phyloP scores from a whole-genome alignment of 2,797 vertebrate species.

The Neomorphus geoffroyi region DNA sequence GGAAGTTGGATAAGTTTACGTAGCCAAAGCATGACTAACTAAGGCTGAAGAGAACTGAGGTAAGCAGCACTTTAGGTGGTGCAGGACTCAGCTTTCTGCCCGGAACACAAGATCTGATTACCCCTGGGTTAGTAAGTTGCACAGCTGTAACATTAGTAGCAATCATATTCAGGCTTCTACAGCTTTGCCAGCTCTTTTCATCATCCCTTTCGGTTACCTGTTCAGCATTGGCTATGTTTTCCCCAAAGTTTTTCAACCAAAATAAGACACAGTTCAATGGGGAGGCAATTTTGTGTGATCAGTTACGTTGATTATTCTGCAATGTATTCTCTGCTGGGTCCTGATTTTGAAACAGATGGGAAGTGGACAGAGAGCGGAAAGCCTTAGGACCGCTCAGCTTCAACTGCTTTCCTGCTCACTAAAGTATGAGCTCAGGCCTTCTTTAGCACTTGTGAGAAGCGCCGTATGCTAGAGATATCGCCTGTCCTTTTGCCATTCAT shows the following conservation, averaged over 20 bases:
- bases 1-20: slow-evolving; percentile 40
- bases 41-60: slow-evolving; percentile 25
- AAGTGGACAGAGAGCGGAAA: slow-evolving; percentile 39
- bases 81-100: slow-evolving; percentile 43
- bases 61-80: neutral
- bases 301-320: neutral
- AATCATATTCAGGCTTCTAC: neutral
- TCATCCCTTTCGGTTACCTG: neutral
- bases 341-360: slow-evolving; percentile 40
- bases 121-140: neutral
- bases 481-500: neutral
- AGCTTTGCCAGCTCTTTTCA: neutral
- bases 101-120: slow-evolving; percentile 8
- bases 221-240: neutral
- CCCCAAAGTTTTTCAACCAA: neutral
- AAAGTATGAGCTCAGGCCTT: slow-evolving; percentile 30
- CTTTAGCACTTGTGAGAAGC: slow-evolving; percentile 5
- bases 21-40: slow-evolving; percentile 8
- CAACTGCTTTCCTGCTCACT: slow-evolving; percentile 29
- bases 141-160: neutral
- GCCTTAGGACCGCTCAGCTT: slow-evolving; percentile 30
- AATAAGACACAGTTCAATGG: neutral
- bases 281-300: neutral
- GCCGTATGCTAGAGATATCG: slow-evolving; percentile 19
- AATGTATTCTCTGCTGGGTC: neutral